Conservation (phyloP, 2,797 vertebrate genomes). For the Anguilla anguilla region DNA sequence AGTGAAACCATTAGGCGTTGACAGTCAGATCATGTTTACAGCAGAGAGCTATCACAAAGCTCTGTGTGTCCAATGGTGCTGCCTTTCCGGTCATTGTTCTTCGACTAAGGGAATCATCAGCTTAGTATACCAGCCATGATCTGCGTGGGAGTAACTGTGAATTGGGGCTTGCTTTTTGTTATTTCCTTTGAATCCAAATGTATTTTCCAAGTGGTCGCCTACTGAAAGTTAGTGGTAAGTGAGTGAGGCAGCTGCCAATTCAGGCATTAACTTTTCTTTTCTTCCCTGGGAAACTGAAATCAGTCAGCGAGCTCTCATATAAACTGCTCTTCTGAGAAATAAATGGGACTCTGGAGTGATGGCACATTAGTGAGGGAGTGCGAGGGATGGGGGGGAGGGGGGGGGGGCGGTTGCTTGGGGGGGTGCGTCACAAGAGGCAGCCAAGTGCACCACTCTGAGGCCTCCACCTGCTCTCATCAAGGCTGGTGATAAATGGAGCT, state of each 20-base stretch:
- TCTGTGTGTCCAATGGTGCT: conserved; percentile 43
- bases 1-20: not conserved
- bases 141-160: not conserved
- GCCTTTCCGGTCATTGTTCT: not conserved
- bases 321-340: conserved; percentile 13
- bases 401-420: not conserved
- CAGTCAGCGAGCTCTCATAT: not conserved
- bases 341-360: not conserved
- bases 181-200: not conserved
- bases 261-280: conserved; percentile 13
- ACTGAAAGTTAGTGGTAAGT: conserved; percentile 4
- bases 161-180: conserved; percentile 1
- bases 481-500: not conserved
- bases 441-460: not conserved
- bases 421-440: not conserved
- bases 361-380: not conserved
- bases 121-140: not conserved
- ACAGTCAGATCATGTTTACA: not conserved
- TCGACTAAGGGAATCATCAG: not conserved
- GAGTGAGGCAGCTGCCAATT: conserved; percentile 1
- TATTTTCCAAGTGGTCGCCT: not conserved
- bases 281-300: not conserved
- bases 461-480: not conserved
- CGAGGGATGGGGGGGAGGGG: not conserved
- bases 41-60: conserved; percentile 1